Percentiles rank a stretch among this genome's conserved stretches.
phyloP scores from a whole-genome alignment of 1,140 invertebrate genomes.

The Nasonia giraulti region DNA sequence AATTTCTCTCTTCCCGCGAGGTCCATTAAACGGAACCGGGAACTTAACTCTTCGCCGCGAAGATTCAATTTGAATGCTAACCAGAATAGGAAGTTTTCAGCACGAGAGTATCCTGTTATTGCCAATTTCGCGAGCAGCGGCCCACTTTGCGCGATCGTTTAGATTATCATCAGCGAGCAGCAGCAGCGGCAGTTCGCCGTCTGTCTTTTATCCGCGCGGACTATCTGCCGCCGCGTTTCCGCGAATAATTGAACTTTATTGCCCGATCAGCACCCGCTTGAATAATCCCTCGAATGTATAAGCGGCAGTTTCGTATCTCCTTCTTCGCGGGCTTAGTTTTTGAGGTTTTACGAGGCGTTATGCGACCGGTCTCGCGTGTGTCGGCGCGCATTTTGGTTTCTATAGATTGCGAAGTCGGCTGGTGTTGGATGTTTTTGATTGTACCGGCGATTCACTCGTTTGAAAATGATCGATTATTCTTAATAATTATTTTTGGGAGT shows the following conservation, averaged over 20 bases:
- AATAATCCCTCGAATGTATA: not conserved
- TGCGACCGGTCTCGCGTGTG: not conserved
- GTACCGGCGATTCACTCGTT: no score
- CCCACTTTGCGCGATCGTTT: slow-evolving; percentile 70
- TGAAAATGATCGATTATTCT: no score
- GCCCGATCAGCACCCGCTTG: slow-evolving; percentile 28
- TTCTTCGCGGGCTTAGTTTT: no score
- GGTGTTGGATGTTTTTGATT: no score
- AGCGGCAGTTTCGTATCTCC: no score
- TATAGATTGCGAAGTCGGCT: no score
- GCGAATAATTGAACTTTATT: slow-evolving; percentile 65
- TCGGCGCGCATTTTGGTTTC: no score
- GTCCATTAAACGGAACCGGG: slow-evolving; percentile 65
- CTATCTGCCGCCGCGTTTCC: slow-evolving; percentile 55
- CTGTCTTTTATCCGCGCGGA: slow-evolving; percentile 41
- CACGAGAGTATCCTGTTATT: slow-evolving; percentile 65
- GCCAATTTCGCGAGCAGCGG: slow-evolving; percentile 63
- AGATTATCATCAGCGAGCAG: slow-evolving; percentile 67
- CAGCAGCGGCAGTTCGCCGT: not conserved
- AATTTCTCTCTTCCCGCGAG: slow-evolving; percentile 65
- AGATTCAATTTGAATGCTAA: slow-evolving; percentile 73
- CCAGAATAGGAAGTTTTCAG: slow-evolving; percentile 67
- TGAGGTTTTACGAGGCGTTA: not conserved
- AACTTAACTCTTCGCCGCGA: slow-evolving; percentile 61
- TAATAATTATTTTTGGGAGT: no score